phyloP scores from a whole-genome alignment of 2,888 invertebrate species.

The Tupiocoris notatus region DNA sequence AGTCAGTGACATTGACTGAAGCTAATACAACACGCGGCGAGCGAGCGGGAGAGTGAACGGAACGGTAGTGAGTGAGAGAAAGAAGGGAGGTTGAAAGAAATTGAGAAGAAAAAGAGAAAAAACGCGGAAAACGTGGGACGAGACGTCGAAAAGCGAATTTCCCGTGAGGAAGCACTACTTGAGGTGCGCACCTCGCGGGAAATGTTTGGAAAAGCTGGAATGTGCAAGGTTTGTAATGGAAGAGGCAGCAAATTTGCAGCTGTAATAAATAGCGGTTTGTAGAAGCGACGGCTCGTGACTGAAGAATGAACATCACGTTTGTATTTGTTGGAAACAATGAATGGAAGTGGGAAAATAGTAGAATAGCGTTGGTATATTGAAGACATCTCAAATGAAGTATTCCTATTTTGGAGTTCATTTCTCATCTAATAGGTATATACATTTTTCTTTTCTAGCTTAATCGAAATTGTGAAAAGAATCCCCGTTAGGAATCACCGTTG shows the following conservation, averaged over 20 bases:
- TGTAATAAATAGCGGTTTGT: slow-evolving; percentile 12
- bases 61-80: slow-evolving; percentile 3
- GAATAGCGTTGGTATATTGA: too few relatives aligned
- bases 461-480: not conserved
- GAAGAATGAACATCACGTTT: not conserved
- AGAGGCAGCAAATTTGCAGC: not conserved
- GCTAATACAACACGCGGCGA: slow-evolving; percentile 25
- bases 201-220: slow-evolving; percentile 12
- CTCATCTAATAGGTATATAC: too few relatives aligned
- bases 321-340: too few relatives aligned
- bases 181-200: slow-evolving; percentile 32
- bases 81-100: too few relatives aligned
- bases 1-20: slow-evolving; percentile 39
- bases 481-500: too few relatives aligned
- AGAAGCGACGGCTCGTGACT: not conserved
- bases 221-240: not conserved
- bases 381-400: too few relatives aligned
- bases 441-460: not conserved
- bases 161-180: slow-evolving; percentile 31
- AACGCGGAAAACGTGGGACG: not conserved
- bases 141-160: slow-evolving; percentile 16
- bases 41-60: not conserved
- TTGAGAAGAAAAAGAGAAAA: slow-evolving; percentile 8
- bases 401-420: too few relatives aligned
- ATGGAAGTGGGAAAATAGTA: too few relatives aligned